Conservation (phyloP, 2,113 vertebrate genomes). For the Panurus biarmicus region DNA sequence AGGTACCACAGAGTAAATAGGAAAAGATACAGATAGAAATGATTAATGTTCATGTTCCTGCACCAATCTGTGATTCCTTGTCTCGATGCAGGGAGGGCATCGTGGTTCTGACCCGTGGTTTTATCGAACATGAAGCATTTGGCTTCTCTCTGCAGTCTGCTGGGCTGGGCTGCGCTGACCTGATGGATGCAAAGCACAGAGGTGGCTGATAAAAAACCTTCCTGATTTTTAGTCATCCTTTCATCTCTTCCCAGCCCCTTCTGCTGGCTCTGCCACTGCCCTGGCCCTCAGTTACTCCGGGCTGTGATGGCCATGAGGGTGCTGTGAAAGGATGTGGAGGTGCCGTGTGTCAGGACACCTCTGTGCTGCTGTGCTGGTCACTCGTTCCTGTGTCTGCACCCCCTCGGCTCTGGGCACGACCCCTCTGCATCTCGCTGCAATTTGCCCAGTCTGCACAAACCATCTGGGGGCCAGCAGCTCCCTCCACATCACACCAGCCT, state of each 20-base stretch:
- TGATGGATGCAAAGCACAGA: background rate
- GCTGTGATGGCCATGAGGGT: accelerated
- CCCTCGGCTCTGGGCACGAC: background rate
- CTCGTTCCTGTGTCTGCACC: accelerated
- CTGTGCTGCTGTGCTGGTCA: background rate
- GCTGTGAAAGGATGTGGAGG: background rate
- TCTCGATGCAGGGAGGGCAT: background rate
- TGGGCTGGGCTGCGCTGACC: background rate
- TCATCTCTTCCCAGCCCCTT: background rate
- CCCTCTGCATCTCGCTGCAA: background rate
- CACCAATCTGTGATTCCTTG: background rate
- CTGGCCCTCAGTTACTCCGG: accelerated
- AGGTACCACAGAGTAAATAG: background rate
- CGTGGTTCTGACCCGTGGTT: background rate
- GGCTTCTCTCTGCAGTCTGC: background rate
- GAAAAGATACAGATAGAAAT: background rate
- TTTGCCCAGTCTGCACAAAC: accelerated
- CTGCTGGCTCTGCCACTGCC: background rate
- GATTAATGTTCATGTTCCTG: background rate
- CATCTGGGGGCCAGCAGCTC: background rate
- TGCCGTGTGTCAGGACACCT: background rate
- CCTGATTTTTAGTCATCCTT: background rate
- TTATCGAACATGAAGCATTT: background rate
- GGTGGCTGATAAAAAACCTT: background rate
- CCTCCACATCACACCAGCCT: background rate